Percentiles rank a stretch among this genome's conserved stretches.
These are phyloP conservation scores for Synanthedon formicaeformis DNA, from an alignment of 2,888 invertebrate species.

Conservation along the genomic window DNA sequence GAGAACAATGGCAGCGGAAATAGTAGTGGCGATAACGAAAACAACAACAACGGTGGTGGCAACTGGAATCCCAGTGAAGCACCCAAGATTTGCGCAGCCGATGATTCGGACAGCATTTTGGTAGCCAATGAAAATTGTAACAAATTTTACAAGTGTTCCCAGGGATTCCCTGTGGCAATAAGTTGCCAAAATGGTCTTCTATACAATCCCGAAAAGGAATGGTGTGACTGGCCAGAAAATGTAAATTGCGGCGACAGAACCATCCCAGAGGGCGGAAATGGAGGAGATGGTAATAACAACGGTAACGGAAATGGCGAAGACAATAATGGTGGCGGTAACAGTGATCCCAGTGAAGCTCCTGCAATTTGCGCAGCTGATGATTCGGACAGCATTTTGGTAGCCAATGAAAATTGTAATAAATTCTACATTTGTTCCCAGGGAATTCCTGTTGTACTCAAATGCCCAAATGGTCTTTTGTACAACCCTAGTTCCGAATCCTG, in stretches of 20 bases:
- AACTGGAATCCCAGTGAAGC: conserved; percentile 21
- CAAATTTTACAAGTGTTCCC: conserved; percentile 23
- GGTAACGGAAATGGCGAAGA: conserved; percentile 1
- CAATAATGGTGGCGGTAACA: conserved; percentile 6
- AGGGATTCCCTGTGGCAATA: conserved; percentile 14
- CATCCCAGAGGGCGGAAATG: conserved; percentile 7
- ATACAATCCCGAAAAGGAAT: conserved; percentile 16
- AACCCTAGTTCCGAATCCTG: conserved; percentile 19
- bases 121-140: conserved; percentile 27
- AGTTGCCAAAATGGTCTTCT: conserved; percentile 14
- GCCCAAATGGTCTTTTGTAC: conserved; percentile 16
- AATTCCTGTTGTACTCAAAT: conserved; percentile 12
- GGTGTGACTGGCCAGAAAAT: conserved; percentile 23
- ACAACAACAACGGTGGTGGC: conserved; percentile 8
- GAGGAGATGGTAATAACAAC: conserved; percentile 1
- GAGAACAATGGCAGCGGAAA: conserved; percentile 20
- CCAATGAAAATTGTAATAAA: conserved; percentile 27
- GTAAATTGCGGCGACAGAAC: conserved; percentile 20
- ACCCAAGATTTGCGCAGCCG: conserved; percentile 17
- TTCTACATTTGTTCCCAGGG: conserved; percentile 24
- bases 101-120: conserved; percentile 16
- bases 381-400: conserved; percentile 18
- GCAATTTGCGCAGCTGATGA: conserved; percentile 17
- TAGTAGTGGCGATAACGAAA: conserved; percentile 11
- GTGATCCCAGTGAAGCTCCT: conserved; percentile 20